These are phyloP conservation scores for Synergus itoensis DNA, from an alignment of 2,888 invertebrate genomes.

Conservation along the genomic window DNA sequence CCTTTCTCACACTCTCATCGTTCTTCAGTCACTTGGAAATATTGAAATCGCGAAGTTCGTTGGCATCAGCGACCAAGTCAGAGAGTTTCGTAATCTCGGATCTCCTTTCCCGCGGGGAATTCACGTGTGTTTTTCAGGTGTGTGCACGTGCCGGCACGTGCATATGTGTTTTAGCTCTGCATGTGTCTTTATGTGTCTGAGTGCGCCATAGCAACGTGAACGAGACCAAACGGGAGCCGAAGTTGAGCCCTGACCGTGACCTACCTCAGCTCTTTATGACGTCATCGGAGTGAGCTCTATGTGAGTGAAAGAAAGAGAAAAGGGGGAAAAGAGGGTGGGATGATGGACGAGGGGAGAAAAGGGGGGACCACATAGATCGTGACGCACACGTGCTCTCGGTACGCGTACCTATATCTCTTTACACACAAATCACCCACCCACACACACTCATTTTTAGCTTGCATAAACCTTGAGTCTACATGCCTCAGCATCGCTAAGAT, in stretches of 20 bases:
- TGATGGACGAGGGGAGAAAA: slow-evolving; percentile 11
- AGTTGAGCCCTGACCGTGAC: slow-evolving; percentile 65
- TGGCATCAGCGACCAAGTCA: slow-evolving; percentile 18
- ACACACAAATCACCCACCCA: slow-evolving; percentile 35
- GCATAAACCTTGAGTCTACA: not conserved
- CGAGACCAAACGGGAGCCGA: slow-evolving; percentile 45
- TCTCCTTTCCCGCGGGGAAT: slow-evolving; percentile 39
- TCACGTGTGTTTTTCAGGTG: slow-evolving; percentile 42
- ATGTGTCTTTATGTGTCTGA: not conserved
- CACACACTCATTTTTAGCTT: slow-evolving; percentile 10
- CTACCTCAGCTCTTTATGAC: slow-evolving; percentile 59
- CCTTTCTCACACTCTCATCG: no score
- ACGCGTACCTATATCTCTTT: not conserved
- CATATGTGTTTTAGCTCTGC: not conserved
- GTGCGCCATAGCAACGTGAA: slow-evolving; percentile 31
- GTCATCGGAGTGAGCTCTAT: slow-evolving; percentile 52
- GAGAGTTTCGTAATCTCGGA: slow-evolving; percentile 40
- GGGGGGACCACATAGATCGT: slow-evolving; percentile 26
- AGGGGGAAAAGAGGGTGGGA: slow-evolving; percentile 47
- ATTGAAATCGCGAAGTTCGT: slow-evolving; percentile 35
- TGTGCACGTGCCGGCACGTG: slow-evolving; percentile 22
- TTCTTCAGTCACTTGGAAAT: not conserved
- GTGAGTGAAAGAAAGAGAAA: slow-evolving; percentile 45
- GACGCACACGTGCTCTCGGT: slow-evolving; percentile 21
- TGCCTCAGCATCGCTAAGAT: not conserved